Conservation (phyloP, 2,888 invertebrate species). For the Monopis laevigella region DNA sequence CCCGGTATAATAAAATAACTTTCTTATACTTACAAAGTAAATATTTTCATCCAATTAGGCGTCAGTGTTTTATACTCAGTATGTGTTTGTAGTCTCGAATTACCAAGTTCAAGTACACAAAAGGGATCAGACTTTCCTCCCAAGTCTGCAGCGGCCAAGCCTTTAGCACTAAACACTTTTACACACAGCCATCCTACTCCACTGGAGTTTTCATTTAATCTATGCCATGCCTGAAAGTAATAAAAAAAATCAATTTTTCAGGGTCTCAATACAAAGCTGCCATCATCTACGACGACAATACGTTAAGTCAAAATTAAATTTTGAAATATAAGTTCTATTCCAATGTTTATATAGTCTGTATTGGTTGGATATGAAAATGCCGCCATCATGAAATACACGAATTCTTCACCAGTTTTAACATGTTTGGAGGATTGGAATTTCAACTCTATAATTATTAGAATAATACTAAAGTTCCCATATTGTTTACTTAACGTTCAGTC, state of each 20-base stretch:
- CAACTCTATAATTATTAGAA: too few relatives aligned
- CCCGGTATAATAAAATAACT: neutral
- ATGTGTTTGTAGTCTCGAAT: constrained; percentile 95
- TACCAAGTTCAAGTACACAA: constrained; percentile 95
- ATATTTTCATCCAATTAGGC: constrained; percentile 98
- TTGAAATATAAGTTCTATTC: too few relatives aligned
- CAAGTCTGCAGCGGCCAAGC: constrained; percentile 92
- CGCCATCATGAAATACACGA: too few relatives aligned
- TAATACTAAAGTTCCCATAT: too few relatives aligned
- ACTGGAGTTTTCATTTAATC: constrained; percentile 53
- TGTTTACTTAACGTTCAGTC: too few relatives aligned
- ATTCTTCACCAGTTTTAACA: too few relatives aligned
- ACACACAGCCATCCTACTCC: constrained; percentile 96
- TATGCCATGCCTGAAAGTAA: constrained; percentile 67
- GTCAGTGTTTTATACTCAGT: constrained; percentile 97
- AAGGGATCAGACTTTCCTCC: constrained; percentile 99
- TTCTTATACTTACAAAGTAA: constrained; percentile 84
- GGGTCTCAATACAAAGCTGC: too few relatives aligned
- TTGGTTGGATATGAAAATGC: too few relatives aligned
- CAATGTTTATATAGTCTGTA: too few relatives aligned
- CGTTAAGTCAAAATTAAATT: too few relatives aligned
- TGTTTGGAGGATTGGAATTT: too few relatives aligned
- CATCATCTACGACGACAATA: too few relatives aligned
- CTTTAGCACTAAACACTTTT: constrained; percentile 87
- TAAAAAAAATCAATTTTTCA: neutral